Percentiles rank a stretch among this genome's conserved stretches.
phyloP scores from a whole-genome alignment of 2,113 vertebrate genomes.

The Lamprotornis superbus region DNA sequence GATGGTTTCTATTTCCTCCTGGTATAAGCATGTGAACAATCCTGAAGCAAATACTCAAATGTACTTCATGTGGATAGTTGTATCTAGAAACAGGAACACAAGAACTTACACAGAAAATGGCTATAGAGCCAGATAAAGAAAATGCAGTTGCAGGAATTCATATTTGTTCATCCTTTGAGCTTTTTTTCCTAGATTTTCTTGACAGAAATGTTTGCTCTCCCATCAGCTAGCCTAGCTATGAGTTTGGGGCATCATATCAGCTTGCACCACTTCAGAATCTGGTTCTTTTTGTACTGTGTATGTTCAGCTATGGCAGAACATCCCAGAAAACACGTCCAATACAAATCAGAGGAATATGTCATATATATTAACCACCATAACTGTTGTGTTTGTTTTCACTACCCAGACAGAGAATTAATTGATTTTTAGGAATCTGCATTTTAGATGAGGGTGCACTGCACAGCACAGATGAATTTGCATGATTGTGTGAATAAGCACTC shows the following conservation, averaged over 20 bases:
- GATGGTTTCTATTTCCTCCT: background rate
- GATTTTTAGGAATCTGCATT: constrained; percentile 37
- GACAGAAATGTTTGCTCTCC: background rate
- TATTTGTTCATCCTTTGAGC: background rate
- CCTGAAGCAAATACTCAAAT: background rate
- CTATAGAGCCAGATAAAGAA: background rate
- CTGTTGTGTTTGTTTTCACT: background rate
- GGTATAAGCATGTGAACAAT: background rate
- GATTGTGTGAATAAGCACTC: background rate
- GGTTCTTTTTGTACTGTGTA: background rate
- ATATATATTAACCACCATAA: background rate
- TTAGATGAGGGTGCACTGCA: background rate
- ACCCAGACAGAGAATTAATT: background rate
- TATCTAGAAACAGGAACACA: background rate
- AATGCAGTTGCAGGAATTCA: background rate
- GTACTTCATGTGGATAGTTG: background rate
- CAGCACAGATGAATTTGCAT: background rate
- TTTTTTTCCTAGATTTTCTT: background rate
- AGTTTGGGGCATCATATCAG: background rate
- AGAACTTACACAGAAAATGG: background rate
- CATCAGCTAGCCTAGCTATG: background rate
- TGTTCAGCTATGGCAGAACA: background rate
- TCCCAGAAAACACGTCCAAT: background rate
- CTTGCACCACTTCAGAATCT: background rate
- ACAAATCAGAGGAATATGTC: background rate